phyloP scores from a whole-genome alignment of 2,888 invertebrate genomes.

The Dyspetes luteomarginatus region DNA sequence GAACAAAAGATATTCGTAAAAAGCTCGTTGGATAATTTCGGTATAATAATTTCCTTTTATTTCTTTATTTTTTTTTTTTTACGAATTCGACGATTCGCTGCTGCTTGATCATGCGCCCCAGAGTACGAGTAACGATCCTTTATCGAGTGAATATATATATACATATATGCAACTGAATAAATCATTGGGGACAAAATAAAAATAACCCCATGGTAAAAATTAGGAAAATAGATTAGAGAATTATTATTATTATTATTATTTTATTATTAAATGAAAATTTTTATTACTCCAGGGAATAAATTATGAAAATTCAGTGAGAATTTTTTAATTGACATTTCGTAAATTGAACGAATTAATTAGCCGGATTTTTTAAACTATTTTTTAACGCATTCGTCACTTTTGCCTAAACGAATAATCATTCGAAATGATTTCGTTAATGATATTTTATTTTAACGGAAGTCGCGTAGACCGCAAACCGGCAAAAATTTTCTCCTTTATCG shows the following conservation, averaged over 20 bases:
- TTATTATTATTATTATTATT: no score
- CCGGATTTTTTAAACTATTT: neutral
- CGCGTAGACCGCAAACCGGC: slow-evolving; percentile 10
- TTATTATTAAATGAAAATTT: no score
- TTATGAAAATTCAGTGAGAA: no score
- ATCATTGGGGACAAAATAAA: neutral
- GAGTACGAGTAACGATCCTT: neutral
- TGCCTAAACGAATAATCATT: no score
- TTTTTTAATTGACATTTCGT: no score
- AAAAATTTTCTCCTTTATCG: no score
- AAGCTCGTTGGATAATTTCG: neutral
- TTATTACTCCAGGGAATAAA: no score
- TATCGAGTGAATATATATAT: slow-evolving; percentile 21
- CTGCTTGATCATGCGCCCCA: slow-evolving; percentile 46
- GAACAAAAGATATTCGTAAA: slow-evolving; percentile 2
- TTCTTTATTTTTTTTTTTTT: neutral
- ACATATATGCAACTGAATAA: no score
- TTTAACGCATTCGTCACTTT: neutral
- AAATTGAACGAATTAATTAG: neutral
- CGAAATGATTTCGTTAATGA: neutral
- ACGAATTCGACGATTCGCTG: neutral
- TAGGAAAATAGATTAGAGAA: neutral
- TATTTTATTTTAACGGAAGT: slow-evolving; percentile 9
- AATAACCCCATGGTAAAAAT: neutral
- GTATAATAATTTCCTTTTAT: neutral